Percentiles rank a stretch among this genome's conserved stretches.
Conservation (phyloP, 2,113 vertebrate genomes). For the Microcebus jonahi region DNA sequence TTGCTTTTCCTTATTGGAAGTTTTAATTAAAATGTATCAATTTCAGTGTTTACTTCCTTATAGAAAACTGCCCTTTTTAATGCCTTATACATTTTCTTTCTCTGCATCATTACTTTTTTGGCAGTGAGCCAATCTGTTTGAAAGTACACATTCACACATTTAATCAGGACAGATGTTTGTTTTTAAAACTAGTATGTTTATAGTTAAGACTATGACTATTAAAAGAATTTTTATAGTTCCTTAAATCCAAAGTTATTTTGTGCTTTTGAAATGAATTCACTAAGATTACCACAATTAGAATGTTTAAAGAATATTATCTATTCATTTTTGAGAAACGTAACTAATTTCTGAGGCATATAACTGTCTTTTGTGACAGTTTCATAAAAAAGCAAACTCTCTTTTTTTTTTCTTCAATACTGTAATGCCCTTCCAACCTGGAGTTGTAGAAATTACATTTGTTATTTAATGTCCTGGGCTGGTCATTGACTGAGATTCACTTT, state of each 20-base stretch:
- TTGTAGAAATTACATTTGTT: not conserved
- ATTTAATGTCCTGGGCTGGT: not conserved
- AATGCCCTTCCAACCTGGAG: too few species aligned
- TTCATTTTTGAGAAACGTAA: not conserved
- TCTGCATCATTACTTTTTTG: not conserved
- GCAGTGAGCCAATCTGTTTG: not conserved
- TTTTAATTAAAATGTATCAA: constrained; percentile 12
- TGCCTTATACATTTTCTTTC: not conserved
- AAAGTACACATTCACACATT: not conserved
- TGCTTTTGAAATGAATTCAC: not conserved
- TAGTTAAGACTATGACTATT: not conserved
- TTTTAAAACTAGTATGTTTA: not conserved
- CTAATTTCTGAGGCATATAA: not conserved
- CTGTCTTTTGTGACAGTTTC: not conserved
- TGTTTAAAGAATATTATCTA: not conserved
- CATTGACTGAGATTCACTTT: not conserved
- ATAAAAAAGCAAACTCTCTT: not conserved
- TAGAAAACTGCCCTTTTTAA: not conserved
- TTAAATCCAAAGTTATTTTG: not conserved
- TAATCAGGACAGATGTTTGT: not conserved
- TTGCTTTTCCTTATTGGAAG: constrained; percentile 25
- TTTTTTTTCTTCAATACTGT: not conserved
- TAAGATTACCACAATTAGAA: not conserved
- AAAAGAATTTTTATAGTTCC: not conserved
- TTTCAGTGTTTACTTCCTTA: not conserved